These are phyloP conservation scores for Kryptolebias ocellatus DNA, from an alignment of 2,797 vertebrate species.

Conservation along the genomic window DNA sequence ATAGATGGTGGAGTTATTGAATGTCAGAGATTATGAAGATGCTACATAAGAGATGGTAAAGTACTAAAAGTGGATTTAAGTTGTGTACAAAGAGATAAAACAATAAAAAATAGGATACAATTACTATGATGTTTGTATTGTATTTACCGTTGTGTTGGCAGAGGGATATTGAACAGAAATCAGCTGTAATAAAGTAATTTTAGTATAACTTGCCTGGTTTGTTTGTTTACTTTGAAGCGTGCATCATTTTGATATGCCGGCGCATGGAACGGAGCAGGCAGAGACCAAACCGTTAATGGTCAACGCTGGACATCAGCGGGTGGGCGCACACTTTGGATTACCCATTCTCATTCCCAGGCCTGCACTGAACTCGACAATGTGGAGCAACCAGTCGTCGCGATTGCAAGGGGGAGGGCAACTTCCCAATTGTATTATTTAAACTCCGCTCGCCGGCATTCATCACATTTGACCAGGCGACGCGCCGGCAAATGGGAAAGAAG, in stretches of 20 bases:
- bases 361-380: too few relatives aligned
- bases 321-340: too few relatives aligned
- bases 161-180: conserved; percentile 97
- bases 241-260: background rate
- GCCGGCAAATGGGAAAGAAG: too few relatives aligned
- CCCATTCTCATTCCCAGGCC: too few relatives aligned
- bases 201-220: conserved; percentile 84
- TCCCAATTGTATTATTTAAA: too few relatives aligned
- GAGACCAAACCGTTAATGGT: too few relatives aligned
- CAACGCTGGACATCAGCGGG: too few relatives aligned
- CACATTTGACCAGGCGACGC: too few relatives aligned
- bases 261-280: background rate
- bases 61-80: conserved; percentile 83
- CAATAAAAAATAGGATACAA: conserved; percentile 88
- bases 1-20: conserved; percentile 98
- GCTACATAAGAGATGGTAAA: conserved; percentile 75
- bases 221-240: background rate
- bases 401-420: too few relatives aligned
- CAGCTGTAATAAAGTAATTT: conserved; percentile 99
- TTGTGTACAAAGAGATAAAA: conserved; percentile 83
- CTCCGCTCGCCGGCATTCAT: too few relatives aligned
- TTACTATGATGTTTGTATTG: conserved; percentile 99
- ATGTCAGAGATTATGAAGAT: conserved; percentile 90
- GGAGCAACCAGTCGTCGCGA: too few relatives aligned
- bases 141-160: conserved; percentile 97